A percentile compares a stretch with the other conserved stretches of the same genome.
These are phyloP conservation scores for Xyliphius kryptos DNA, from an alignment of 2,113 vertebrate species.

Conservation along the genomic window DNA sequence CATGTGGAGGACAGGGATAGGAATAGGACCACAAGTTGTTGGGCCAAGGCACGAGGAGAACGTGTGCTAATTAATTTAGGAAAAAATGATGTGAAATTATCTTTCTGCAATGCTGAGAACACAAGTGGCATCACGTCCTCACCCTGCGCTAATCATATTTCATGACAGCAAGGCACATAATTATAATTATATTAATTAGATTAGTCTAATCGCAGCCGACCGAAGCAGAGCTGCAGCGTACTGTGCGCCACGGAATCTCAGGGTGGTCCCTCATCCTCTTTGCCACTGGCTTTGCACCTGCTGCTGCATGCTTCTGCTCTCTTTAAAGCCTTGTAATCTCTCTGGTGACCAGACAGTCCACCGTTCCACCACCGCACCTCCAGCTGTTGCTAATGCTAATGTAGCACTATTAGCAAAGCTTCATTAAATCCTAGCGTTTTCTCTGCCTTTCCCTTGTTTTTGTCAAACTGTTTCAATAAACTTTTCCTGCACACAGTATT, in stretches of 20 bases:
- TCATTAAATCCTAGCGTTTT: no score
- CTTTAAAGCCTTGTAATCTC: conserved; percentile 1
- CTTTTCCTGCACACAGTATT: no score
- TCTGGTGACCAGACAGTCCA: not conserved
- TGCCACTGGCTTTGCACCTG: no score
- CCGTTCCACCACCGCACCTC: not conserved
- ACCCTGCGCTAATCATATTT: conserved; percentile 39
- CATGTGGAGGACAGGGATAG: no score
- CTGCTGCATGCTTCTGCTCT: not conserved
- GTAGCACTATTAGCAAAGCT: no score
- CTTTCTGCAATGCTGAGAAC: conserved; percentile 17
- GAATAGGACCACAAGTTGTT: no score
- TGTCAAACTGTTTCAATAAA: no score
- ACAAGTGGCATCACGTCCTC: conserved; percentile 9
- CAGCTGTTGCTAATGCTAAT: not conserved
- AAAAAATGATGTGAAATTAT: not conserved
- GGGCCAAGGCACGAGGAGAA: no score
- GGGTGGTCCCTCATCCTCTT: no score
- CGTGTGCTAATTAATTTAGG: no score
- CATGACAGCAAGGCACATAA: conserved; percentile 32
- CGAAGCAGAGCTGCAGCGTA: conserved; percentile 4
- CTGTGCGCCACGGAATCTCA: no score
- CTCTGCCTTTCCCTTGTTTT: no score
- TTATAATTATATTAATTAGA: conserved; percentile 29
- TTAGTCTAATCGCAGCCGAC: conserved; percentile 38